A percentile compares a stretch with the other conserved stretches of the same genome.
Evolutionary conservation across 2,888 invertebrate species (phyloP).

Genomic region (Argyresthia goedartella): DNA sequence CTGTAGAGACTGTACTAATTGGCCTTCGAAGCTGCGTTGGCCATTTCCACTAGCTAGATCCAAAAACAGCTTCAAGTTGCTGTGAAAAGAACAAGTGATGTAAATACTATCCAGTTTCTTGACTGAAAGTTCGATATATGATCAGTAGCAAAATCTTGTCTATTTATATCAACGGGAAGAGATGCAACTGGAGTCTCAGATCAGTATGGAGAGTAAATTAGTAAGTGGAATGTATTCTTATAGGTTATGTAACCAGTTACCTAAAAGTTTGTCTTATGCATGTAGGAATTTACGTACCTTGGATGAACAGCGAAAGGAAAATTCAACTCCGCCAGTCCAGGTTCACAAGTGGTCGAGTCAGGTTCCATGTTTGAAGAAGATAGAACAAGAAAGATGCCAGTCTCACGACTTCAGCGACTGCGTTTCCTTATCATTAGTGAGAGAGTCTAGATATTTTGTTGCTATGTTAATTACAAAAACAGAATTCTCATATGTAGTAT

Average conservation of each 20-base stretch:
- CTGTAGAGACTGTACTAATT: conserved; percentile 41
- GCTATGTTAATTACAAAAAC: too few species aligned
- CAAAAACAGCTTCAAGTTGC: conserved; percentile 40
- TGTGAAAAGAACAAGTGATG: conserved; percentile 21
- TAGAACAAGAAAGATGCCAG: too few species aligned
- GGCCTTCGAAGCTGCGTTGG: conserved; percentile 32
- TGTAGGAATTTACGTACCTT: conserved; percentile 25
- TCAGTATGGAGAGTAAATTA: too few species aligned
- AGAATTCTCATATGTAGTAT: too few species aligned
- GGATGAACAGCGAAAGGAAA: conserved; percentile 41
- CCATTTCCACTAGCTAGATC: conserved; percentile 29
- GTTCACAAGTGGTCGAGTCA: conserved; percentile 59
- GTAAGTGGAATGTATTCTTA: neutral
- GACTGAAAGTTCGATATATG: too few species aligned
- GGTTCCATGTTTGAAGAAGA: conserved; percentile 47
- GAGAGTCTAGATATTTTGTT: too few species aligned
- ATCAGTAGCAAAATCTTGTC: too few species aligned
- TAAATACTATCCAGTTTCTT: neutral
- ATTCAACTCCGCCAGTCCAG: conserved; percentile 18
- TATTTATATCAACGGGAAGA: too few species aligned
- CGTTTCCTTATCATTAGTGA: too few species aligned
- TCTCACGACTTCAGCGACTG: too few species aligned
- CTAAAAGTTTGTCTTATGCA: neutral
- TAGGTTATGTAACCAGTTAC: conserved; percentile 3
- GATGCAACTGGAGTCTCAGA: too few species aligned